phyloP scores from a whole-genome alignment of 2,888 invertebrate species.

The Spodoptera picta region DNA sequence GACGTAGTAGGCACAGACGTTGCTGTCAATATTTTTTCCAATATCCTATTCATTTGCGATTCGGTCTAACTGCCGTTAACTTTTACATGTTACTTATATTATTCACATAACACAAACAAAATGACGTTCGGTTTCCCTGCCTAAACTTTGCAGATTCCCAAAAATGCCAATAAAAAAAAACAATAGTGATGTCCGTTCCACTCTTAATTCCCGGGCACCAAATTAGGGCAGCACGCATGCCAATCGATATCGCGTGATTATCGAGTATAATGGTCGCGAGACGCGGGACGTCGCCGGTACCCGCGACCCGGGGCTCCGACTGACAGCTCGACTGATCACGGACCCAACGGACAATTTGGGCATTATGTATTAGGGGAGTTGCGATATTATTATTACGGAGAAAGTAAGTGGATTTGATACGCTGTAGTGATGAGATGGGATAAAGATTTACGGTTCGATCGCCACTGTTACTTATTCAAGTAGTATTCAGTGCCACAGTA shows the following conservation, averaged over 20 bases:
- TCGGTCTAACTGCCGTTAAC: too few relatives aligned
- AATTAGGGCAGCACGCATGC: conserved; percentile 79
- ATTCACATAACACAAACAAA: too few relatives aligned
- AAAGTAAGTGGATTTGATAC: conserved; percentile 42
- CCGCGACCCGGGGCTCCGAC: conserved; percentile 45
- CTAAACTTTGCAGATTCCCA: conserved; percentile 11
- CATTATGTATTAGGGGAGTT: conserved; percentile 56
- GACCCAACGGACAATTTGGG: conserved; percentile 61
- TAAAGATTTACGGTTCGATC: neutral
- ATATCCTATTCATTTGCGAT: too few relatives aligned
- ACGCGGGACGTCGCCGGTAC: conserved; percentile 58
- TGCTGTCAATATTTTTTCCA: too few relatives aligned
- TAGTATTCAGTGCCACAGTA: neutral
- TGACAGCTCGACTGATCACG: conserved; percentile 25
- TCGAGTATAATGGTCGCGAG: conserved; percentile 77
- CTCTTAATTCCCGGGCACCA: conserved; percentile 57
- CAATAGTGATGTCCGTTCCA: conserved; percentile 31
- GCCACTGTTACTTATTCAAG: too few relatives aligned
- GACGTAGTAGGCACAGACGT: too few relatives aligned
- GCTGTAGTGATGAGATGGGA: conserved; percentile 3
- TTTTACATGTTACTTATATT: too few relatives aligned
- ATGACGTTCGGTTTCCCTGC: too few relatives aligned
- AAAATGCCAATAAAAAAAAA: conserved; percentile 32
- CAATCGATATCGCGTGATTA: conserved; percentile 86
- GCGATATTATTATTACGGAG: conserved; percentile 50